Percentiles rank a stretch among this genome's conserved stretches.
These are phyloP conservation scores for Loripinus fragilis DNA, from an alignment of 2,888 invertebrate species.

Conservation along the genomic window DNA sequence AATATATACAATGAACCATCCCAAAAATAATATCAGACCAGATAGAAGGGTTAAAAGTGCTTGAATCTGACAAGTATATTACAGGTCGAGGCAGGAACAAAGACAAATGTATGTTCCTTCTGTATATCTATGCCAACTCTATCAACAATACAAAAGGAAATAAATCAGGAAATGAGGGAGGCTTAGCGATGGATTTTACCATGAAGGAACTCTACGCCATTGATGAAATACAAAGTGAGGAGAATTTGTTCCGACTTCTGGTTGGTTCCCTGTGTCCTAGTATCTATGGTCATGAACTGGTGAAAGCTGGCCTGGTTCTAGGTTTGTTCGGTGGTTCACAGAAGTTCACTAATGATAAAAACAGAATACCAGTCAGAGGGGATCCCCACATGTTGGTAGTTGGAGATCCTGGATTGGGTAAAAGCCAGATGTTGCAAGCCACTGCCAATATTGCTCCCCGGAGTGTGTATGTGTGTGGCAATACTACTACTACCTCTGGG, in stretches of 20 bases:
- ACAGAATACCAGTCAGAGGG: constrained; percentile 94
- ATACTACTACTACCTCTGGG: constrained; percentile 89
- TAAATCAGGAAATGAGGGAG: constrained; percentile 69
- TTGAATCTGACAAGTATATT: too few relatives aligned
- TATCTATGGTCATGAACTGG: constrained; percentile 96
- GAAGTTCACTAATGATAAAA: constrained; percentile 83
- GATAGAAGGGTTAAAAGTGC: too few relatives aligned
- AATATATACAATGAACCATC: too few relatives aligned
- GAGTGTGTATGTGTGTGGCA: constrained; percentile 93
- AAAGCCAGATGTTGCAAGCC: constrained; percentile 89
- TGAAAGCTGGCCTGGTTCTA: constrained; percentile 94
- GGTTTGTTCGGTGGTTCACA: constrained; percentile 92
- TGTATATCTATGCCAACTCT: constrained; percentile 91
- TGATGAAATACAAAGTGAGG: constrained; percentile 90
- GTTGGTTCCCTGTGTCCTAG: constrained; percentile 94
- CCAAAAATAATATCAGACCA: too few relatives aligned
- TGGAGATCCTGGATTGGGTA: constrained; percentile 88
- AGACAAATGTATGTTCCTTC: constrained; percentile 84
- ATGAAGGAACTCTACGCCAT: constrained; percentile 89
- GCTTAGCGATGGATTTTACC: constrained; percentile 86
- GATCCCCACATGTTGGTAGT: constrained; percentile 90
- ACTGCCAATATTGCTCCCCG: constrained; percentile 91
- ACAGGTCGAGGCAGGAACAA: constrained; percentile 76
- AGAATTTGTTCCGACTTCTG: constrained; percentile 91
- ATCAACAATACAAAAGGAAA: constrained; percentile 87